Percentiles rank a stretch among this genome's conserved stretches.
These are phyloP conservation scores for Seriola quinqueradiata DNA, from an alignment of 2,113 vertebrate genomes.

Conservation along the genomic window DNA sequence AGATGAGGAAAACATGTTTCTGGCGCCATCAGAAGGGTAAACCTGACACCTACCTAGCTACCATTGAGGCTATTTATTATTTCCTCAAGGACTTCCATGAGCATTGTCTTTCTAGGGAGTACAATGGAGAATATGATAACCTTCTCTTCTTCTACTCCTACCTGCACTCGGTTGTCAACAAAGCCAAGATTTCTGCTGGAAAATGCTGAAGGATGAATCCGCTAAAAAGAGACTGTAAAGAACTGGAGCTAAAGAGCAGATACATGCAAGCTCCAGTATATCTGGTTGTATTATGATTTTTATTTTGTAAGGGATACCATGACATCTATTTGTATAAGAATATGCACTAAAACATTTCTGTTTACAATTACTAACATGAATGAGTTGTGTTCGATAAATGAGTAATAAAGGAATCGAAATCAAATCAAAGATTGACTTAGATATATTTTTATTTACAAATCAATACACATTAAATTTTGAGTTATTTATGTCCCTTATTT, in stretches of 20 bases:
- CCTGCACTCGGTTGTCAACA: constrained; percentile 92
- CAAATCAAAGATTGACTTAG: background rate
- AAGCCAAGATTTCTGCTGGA: constrained; percentile 86
- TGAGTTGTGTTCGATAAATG: background rate
- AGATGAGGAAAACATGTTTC: constrained; percentile 95
- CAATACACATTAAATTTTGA: constrained; percentile 34
- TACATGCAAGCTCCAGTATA: background rate
- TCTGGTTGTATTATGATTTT: background rate
- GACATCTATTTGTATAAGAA: constrained; percentile 9
- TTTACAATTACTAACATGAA: background rate
- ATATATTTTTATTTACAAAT: constrained; percentile 84
- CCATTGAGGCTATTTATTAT: constrained; percentile 98
- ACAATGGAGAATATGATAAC: constrained; percentile 95
- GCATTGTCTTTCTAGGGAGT: constrained; percentile 87
- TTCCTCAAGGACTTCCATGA: constrained; percentile 94
- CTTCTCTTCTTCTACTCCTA: constrained; percentile 97
- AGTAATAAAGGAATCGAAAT: background rate
- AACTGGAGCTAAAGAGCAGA: background rate
- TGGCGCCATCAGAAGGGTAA: constrained; percentile 97
- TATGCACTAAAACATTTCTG: constrained; percentile 38
- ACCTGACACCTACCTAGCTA: constrained; percentile 95
- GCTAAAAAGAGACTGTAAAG: background rate
- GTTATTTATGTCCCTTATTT: constrained; percentile 14
- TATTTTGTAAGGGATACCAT: constrained; percentile 13
- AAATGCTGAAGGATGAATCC: constrained; percentile 76